Conservation (phyloP, 2,113 vertebrate genomes). For the Arvicanthis niloticus region DNA sequence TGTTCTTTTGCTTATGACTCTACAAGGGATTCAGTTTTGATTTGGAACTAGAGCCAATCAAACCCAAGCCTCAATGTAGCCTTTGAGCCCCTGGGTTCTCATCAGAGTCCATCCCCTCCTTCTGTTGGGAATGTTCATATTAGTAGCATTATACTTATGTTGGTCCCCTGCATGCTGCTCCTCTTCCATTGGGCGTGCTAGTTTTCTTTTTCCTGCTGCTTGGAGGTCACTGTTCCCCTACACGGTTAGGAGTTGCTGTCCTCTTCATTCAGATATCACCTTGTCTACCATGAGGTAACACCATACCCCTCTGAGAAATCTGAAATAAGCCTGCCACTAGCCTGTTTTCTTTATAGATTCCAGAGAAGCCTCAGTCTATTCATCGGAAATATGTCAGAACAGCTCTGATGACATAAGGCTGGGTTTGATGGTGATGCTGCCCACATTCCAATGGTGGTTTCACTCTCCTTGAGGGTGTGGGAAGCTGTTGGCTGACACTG, state of each 20-base stretch:
- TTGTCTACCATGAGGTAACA: not conserved
- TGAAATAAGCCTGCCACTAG: constrained; percentile 5
- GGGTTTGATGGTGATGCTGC: not conserved
- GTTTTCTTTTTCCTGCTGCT: not conserved
- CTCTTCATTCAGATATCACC: not conserved
- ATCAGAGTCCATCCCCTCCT: not conserved
- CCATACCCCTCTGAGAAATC: not conserved
- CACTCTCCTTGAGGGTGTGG: not conserved
- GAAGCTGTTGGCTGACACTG: not conserved
- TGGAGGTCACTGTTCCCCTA: not conserved
- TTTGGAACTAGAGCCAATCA: not conserved
- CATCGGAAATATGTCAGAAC: constrained; percentile 34
- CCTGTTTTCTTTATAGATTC: constrained; percentile 17
- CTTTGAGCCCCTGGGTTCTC: accelerated
- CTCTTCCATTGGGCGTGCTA: not conserved
- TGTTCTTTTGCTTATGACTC: constrained; percentile 6
- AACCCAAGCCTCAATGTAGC: not conserved
- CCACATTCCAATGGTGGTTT: constrained; percentile 45
- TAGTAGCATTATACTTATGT: not conserved
- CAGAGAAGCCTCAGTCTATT: constrained; percentile 16
- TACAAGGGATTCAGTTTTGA: not conserved
- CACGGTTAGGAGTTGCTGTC: not conserved
- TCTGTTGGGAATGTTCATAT: not conserved
- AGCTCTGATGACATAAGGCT: not conserved
- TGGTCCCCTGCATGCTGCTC: not conserved